phyloP scores from a whole-genome alignment of 2,113 vertebrate genomes.

The Zosterops hypoxanthus region DNA sequence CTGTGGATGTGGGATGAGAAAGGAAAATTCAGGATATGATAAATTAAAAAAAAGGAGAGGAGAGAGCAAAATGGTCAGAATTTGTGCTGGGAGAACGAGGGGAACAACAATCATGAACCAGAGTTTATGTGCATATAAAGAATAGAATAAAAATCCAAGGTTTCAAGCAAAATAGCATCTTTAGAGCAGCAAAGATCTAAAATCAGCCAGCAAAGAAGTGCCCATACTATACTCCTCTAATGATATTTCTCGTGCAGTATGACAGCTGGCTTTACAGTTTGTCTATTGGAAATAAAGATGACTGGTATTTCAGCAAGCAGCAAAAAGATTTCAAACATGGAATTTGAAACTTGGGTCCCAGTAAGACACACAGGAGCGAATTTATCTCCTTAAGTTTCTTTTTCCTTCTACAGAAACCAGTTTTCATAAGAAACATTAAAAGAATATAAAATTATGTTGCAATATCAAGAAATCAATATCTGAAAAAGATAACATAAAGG shows the following conservation, averaged over 20 bases:
- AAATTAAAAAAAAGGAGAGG: neutral
- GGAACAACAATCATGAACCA: neutral
- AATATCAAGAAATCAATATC: neutral
- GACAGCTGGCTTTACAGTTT: neutral
- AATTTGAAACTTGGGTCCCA: neutral
- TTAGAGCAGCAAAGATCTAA: neutral
- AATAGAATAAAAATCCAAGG: neutral
- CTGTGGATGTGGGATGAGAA: neutral
- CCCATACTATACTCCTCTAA: neutral
- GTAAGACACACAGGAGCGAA: neutral
- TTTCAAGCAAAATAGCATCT: neutral
- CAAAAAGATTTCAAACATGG: neutral
- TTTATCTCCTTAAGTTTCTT: neutral
- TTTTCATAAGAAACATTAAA: neutral
- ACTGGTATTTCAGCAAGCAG: neutral
- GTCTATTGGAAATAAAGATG: accelerated
- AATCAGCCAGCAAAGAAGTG: neutral
- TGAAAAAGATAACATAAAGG: neutral
- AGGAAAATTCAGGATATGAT: neutral
- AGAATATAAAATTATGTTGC: neutral
- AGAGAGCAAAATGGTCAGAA: neutral
- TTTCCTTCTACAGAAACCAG: neutral
- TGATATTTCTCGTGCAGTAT: neutral
- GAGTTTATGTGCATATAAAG: neutral
- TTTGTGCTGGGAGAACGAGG: neutral